Percentiles rank a stretch among this genome's conserved stretches.
Evolutionary conservation across 2,888 invertebrate genomes (phyloP).

Genomic region (Drosophila meridionalis): DNA sequence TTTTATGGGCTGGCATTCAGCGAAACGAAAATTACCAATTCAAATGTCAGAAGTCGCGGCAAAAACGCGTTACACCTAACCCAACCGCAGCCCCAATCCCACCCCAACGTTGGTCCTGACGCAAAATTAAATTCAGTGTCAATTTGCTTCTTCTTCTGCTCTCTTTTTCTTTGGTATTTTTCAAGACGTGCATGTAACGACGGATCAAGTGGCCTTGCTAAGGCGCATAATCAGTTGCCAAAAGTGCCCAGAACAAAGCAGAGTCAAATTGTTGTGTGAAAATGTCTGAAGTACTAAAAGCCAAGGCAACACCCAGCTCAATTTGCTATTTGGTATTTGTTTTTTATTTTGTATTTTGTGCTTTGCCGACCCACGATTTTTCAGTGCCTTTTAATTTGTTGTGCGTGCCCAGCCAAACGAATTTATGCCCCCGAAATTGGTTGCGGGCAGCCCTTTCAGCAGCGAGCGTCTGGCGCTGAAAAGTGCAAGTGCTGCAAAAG

Average conservation of each 20-base stretch:
- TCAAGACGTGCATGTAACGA: slow-evolving; percentile 60
- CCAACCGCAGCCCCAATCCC: not conserved
- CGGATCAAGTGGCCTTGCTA: slow-evolving; percentile 47
- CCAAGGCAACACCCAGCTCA: slow-evolving; percentile 5
- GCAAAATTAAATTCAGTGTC: slow-evolving; percentile 80
- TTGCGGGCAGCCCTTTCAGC: slow-evolving; percentile 32
- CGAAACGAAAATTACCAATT: slow-evolving; percentile 76
- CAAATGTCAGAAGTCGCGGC: slow-evolving; percentile 71
- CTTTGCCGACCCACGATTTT: slow-evolving; percentile 22
- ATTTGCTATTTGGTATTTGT: slow-evolving; percentile 26
- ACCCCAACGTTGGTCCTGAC: slow-evolving; percentile 31
- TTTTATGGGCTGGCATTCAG: slow-evolving; percentile 63
- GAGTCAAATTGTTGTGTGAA: slow-evolving; percentile 56
- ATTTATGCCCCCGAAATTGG: slow-evolving; percentile 70
- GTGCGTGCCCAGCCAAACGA: slow-evolving; percentile 60
- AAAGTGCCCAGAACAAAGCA: slow-evolving; percentile 34
- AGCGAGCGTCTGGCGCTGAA: slow-evolving; percentile 39
- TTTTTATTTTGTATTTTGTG: not conserved
- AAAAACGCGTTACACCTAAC: slow-evolving; percentile 32
- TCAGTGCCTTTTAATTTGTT: slow-evolving; percentile 61
- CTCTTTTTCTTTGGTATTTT: slow-evolving; percentile 13
- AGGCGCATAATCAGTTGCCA: slow-evolving; percentile 50
- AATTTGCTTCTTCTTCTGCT: slow-evolving; percentile 52
- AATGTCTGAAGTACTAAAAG: slow-evolving; percentile 23
- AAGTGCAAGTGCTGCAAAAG: slow-evolving; percentile 77